These are phyloP conservation scores for Pantala flavescens DNA, from an alignment of 1,140 invertebrate species.

Conservation along the genomic window DNA sequence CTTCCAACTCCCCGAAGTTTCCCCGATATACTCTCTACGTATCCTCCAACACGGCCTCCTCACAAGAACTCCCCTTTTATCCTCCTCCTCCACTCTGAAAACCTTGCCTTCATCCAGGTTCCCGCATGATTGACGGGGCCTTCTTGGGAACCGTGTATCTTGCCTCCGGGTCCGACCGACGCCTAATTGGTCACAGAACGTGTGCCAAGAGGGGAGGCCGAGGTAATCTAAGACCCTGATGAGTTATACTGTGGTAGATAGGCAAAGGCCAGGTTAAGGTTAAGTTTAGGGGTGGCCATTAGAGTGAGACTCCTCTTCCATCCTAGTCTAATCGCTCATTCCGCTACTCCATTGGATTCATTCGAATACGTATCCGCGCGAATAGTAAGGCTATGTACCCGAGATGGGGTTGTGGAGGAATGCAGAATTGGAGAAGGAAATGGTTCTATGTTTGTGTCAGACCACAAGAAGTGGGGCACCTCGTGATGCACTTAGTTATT, in stretches of 20 bases:
- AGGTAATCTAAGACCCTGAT: not conserved
- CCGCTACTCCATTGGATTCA: no score
- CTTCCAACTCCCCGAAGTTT: not conserved
- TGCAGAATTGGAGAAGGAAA: no score
- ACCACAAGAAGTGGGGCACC: no score
- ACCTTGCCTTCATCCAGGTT: not conserved
- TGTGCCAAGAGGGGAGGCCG: not conserved
- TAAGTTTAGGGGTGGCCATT: not conserved
- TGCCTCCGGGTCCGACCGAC: not conserved
- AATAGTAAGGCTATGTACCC: no score
- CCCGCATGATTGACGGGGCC: slow-evolving; percentile 1
- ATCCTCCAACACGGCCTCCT: not conserved
- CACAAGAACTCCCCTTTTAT: not conserved
- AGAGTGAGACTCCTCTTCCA: not conserved
- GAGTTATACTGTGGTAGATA: slow-evolving; percentile 6
- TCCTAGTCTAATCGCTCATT: not conserved
- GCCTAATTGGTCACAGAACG: not conserved
- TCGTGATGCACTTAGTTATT: no score
- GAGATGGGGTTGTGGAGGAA: no score
- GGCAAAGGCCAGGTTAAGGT: not conserved
- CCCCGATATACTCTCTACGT: not conserved
- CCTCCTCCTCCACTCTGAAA: not conserved
- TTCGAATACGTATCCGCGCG: no score
- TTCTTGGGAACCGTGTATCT: not conserved
- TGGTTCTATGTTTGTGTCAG: no score